Evolutionary conservation across 1,140 invertebrate genomes (phyloP).

Genomic region (Heliconius hermathena): DNA sequence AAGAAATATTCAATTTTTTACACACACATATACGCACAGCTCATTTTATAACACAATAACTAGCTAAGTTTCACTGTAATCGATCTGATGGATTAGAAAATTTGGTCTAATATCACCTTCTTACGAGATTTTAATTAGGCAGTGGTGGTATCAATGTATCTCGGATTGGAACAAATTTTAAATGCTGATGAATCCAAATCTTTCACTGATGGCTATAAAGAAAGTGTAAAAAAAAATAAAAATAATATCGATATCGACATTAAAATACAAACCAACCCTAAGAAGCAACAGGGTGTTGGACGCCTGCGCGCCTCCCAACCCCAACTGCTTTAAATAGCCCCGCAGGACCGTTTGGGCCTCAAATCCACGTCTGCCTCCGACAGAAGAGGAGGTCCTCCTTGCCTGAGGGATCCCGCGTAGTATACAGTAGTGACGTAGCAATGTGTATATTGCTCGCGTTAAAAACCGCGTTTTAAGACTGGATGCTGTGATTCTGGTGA

Average conservation of each 20-base stretch:
- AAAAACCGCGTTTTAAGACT: constrained; percentile 40
- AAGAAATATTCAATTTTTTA: too few species aligned
- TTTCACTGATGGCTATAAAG: neutral
- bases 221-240: constrained; percentile 7
- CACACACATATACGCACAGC: neutral
- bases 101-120: neutral
- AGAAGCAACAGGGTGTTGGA: constrained; percentile 79
- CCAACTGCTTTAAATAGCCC: constrained; percentile 60
- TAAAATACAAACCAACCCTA: constrained; percentile 43
- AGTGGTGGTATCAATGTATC: neutral
- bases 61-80: neutral
- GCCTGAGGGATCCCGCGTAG: constrained; percentile 30
- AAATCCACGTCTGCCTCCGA: constrained; percentile 57
- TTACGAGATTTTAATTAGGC: neutral
- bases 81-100: neutral
- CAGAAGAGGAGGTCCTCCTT: constrained; percentile 38
- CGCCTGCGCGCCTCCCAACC: constrained; percentile 74
- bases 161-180: neutral
- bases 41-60: neutral
- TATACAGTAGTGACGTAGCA: constrained; percentile 44
- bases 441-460: constrained; percentile 50
- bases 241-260: constrained; percentile 37
- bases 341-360: constrained; percentile 57
- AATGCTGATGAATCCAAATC: neutral
- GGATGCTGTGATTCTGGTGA: constrained; percentile 50